These are phyloP conservation scores for Gadus chalcogrammus DNA, from an alignment of 2,113 vertebrate species.

Conservation along the genomic window DNA sequence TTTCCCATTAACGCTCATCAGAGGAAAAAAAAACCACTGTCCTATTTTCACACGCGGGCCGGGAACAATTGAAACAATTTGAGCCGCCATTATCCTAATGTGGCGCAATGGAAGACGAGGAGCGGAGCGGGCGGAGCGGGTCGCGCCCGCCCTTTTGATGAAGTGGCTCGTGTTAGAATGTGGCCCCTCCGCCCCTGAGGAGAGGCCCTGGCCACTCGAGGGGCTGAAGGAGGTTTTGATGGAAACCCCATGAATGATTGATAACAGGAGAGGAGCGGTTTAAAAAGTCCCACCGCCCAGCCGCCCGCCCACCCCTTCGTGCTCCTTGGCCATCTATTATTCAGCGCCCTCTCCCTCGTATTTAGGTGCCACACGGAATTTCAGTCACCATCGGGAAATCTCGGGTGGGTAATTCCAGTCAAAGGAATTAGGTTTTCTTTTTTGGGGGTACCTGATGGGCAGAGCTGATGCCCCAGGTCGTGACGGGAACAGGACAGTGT, in stretches of 20 bases:
- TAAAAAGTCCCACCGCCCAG: conserved; percentile 73
- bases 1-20: conserved; percentile 53
- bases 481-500: conserved; percentile 14
- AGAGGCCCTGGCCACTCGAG: conserved; percentile 78
- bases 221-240: conserved; percentile 86
- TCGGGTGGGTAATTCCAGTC: conserved; percentile 65
- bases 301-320: too few relatives aligned
- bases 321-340: conserved; percentile 94
- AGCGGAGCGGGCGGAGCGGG: conserved; percentile 25
- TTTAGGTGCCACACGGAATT: conserved; percentile 85
- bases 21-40: conserved; percentile 10
- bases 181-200: conserved; percentile 72
- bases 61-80: conserved; percentile 61
- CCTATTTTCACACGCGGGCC: conserved; percentile 49
- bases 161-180: conserved; percentile 68
- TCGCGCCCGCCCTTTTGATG: conserved; percentile 65
- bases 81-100: conserved; percentile 60
- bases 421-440: conserved; percentile 52
- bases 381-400: conserved; percentile 76
- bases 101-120: conserved; percentile 37
- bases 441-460: conserved; percentile 27
- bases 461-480: conserved; percentile 12
- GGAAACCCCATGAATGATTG: conserved; percentile 99
- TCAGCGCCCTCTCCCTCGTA: conserved; percentile 84
- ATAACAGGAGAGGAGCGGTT: conserved; percentile 90